Conservation (phyloP, 2,113 vertebrate species). For the Epinephelus cyanopodus region DNA sequence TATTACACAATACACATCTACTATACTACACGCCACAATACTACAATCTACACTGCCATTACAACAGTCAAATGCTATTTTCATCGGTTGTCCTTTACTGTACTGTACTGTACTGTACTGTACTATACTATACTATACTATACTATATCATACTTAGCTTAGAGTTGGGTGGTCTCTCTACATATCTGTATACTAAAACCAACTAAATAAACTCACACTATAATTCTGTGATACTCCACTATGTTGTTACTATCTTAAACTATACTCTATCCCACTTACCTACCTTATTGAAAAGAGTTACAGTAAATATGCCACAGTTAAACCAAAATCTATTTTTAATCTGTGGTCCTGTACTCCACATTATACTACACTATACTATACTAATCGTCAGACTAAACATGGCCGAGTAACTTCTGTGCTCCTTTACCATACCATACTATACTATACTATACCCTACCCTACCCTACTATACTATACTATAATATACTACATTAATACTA, state of each 20-base stretch:
- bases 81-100: neutral
- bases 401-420: no score
- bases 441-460: no score
- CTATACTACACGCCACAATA: neutral
- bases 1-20: neutral
- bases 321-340: neutral
- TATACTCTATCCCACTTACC: neutral
- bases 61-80: no score
- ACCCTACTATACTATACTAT: no score
- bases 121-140: no score
- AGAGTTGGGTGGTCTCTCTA: neutral
- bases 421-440: no score
- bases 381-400: neutral
- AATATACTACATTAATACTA: no score
- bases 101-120: no score
- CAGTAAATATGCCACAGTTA: neutral
- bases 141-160: no score
- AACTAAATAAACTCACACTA: no score
- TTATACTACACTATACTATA: neutral
- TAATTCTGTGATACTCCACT: neutral
- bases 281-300: neutral
- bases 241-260: neutral
- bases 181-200: no score
- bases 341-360: no score
- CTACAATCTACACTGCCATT: neutral